These are phyloP conservation scores for Megalonaias nervosa DNA, from an alignment of 1,140 invertebrate genomes.

Conservation along the genomic window DNA sequence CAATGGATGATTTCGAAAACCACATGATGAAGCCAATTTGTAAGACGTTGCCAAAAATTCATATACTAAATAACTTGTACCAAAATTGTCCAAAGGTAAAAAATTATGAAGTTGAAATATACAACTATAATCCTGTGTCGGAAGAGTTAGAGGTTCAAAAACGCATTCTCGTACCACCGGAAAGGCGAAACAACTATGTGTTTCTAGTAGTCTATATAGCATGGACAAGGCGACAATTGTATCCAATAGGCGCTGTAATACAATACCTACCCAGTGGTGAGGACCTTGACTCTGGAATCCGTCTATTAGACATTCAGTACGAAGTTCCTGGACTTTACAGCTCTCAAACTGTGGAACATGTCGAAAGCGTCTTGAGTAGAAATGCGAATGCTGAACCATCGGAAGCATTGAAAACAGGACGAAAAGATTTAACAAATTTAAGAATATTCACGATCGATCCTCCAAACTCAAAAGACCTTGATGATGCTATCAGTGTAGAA, in stretches of 20 bases:
- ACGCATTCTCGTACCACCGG: constrained; percentile 12
- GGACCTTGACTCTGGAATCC: constrained; percentile 14
- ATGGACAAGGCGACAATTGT: constrained; percentile 26
- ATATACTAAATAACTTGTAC: constrained; percentile 40
- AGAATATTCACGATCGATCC: constrained; percentile 93
- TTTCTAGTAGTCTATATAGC: constrained; percentile 20
- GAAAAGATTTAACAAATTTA: constrained; percentile 78
- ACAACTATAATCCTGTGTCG: constrained; percentile 18
- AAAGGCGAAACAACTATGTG: constrained; percentile 10
- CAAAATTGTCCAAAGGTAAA: constrained; percentile 4
- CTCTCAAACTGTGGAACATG: constrained; percentile 9
- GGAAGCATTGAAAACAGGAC: not conserved
- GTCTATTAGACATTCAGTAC: constrained; percentile 19
- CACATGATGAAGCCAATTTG: constrained; percentile 60
- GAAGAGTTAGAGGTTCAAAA: constrained; percentile 2
- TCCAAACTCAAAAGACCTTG: constrained; percentile 97
- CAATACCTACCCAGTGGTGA: constrained; percentile 12
- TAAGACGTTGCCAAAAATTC: constrained; percentile 60
- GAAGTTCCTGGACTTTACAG: constrained; percentile 28
- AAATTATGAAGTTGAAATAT: constrained; percentile 25
- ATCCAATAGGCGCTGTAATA: constrained; percentile 28
- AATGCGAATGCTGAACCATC: constrained; percentile 18
- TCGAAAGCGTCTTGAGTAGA: not conserved
- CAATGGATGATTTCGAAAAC: constrained; percentile 45
- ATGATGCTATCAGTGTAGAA: constrained; percentile 90